A percentile compares a stretch with the other conserved stretches of the same genome.
Evolutionary conservation across 1,140 invertebrate genomes (phyloP).

Genomic region (Drosophila tsacasi): DNA sequence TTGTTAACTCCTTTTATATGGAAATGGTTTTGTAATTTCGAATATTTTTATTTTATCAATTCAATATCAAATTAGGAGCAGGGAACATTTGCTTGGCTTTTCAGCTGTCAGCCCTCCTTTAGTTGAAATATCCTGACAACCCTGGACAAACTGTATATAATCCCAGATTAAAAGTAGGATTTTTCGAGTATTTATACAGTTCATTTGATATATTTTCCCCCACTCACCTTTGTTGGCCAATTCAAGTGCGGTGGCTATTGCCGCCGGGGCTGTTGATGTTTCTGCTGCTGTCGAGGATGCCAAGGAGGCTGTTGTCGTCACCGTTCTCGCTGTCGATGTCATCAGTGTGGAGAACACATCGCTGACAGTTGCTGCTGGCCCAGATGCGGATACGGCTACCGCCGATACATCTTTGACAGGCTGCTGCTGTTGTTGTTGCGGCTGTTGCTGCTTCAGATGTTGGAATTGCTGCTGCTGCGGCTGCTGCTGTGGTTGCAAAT

Average conservation of each 20-base stretch:
- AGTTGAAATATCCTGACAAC: neutral
- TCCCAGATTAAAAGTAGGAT: slow-evolving; percentile 5
- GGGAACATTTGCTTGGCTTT: neutral
- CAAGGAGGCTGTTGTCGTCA: slow-evolving; percentile 25
- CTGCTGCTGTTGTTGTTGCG: slow-evolving; percentile 11
- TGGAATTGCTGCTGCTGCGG: slow-evolving; percentile 34
- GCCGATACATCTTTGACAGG: slow-evolving; percentile 33
- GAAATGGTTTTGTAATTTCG: neutral
- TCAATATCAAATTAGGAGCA: neutral
- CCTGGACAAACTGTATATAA: neutral
- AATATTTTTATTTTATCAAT: neutral
- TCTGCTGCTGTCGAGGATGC: slow-evolving; percentile 27
- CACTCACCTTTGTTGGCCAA: slow-evolving; percentile 71
- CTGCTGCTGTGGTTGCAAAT: slow-evolving; percentile 42
- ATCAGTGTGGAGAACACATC: slow-evolving; percentile 60
- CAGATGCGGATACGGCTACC: slow-evolving; percentile 40
- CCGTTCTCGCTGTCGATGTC: slow-evolving; percentile 52
- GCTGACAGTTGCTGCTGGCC: slow-evolving; percentile 36
- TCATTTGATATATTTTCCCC: slow-evolving; percentile 1
- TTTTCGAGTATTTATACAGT: slow-evolving; percentile 1
- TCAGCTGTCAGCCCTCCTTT: neutral
- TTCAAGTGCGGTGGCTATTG: slow-evolving; percentile 49
- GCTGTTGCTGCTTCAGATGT: slow-evolving; percentile 26
- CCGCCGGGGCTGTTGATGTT: slow-evolving; percentile 26
- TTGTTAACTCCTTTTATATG: too few species aligned